Evolutionary conservation across 1,140 invertebrate genomes (phyloP).

Genomic region (Venturia canescens): DNA sequence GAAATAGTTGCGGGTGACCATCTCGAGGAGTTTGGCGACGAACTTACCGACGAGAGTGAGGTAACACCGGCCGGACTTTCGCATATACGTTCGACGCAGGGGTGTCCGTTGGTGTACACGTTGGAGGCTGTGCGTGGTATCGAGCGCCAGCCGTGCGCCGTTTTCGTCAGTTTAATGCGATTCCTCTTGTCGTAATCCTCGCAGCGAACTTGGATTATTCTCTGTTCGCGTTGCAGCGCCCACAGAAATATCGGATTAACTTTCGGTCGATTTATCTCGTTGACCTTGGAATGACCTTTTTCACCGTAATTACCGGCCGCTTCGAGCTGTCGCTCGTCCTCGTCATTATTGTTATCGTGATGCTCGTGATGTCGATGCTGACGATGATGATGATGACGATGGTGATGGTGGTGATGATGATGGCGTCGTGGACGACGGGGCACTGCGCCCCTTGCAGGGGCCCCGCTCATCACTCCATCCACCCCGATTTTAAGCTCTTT

Average conservation of each 20-base stretch:
- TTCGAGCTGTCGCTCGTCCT: conserved; percentile 39
- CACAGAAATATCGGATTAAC: conserved; percentile 89
- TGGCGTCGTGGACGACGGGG: conserved; percentile 74
- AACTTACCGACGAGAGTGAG: conserved; percentile 49
- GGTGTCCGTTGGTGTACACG: conserved; percentile 68
- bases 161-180: conserved; percentile 87
- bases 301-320: conserved; percentile 10
- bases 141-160: conserved; percentile 87
- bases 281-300: not conserved
- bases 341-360: conserved; percentile 54
- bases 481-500: conserved; percentile 59
- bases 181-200: conserved; percentile 91
- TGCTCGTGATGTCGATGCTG: conserved; percentile 60
- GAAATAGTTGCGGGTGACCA: conserved; percentile 41
- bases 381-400: conserved; percentile 63
- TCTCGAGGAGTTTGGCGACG: conserved; percentile 48
- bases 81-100: not conserved
- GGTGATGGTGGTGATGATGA: conserved; percentile 66
- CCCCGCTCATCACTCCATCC: conserved; percentile 76
- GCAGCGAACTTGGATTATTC: conserved; percentile 88
- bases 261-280: conserved; percentile 76
- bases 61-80: conserved; percentile 35
- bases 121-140: conserved; percentile 85
- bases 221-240: conserved; percentile 86
- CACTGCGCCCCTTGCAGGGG: conserved; percentile 73